Evolutionary conservation across 2,888 invertebrate genomes (phyloP).

Genomic region (Temnothorax ravouxi): DNA sequence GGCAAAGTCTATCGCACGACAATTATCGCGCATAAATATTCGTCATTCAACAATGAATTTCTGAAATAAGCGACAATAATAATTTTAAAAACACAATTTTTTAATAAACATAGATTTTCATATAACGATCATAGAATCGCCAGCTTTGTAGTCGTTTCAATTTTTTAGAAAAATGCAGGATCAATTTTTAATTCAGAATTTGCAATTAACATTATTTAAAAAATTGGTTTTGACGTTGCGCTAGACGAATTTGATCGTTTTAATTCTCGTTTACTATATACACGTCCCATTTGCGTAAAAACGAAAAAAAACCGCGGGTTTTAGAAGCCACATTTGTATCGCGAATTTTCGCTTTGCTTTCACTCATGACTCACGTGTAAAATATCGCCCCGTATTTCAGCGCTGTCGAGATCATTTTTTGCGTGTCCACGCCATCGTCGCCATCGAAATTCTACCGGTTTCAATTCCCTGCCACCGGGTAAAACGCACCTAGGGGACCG

Average conservation of each 20-base stretch:
- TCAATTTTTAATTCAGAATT: not conserved
- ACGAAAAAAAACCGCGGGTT: not conserved
- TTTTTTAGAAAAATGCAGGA: not conserved
- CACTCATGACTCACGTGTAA: slow-evolving; percentile 46
- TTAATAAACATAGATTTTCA: not conserved
- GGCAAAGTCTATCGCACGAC: not conserved
- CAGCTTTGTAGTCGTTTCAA: not conserved
- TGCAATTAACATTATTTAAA: not conserved
- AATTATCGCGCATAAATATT: not conserved
- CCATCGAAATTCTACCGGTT: slow-evolving; percentile 38
- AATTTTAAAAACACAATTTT: slow-evolving; percentile 5
- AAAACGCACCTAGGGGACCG: slow-evolving; percentile 27
- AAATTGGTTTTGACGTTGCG: not conserved
- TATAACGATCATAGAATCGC: not conserved
- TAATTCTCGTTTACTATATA: not conserved
- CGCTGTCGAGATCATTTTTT: slow-evolving; percentile 37
- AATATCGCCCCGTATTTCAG: slow-evolving; percentile 43
- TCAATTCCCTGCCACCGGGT: slow-evolving; percentile 34
- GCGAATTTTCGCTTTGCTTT: not conserved
- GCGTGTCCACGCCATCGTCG: slow-evolving; percentile 42
- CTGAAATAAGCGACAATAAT: not conserved
- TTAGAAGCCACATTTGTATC: slow-evolving; percentile 28
- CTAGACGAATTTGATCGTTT: not conserved
- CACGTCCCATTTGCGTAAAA: not conserved
- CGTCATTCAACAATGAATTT: not conserved